These are phyloP conservation scores for Gymnoscopelus braueri DNA, from an alignment of 2,797 vertebrate genomes.

Conservation along the genomic window DNA sequence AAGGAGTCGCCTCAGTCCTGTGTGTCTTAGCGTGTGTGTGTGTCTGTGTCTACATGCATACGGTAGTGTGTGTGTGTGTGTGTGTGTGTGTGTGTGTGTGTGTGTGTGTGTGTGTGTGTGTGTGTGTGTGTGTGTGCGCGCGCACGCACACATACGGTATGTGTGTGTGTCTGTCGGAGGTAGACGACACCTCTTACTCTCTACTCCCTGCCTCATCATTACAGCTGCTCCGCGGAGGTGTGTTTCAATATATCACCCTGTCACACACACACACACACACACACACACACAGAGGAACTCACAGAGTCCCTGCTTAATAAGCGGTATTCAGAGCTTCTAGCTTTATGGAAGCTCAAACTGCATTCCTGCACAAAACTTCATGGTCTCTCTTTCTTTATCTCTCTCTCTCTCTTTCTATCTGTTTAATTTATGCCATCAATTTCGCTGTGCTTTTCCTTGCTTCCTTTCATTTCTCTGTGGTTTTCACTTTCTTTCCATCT, in stretches of 20 bases:
- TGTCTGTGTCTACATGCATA: neutral
- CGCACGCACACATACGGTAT: too few species aligned
- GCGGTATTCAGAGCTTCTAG: constrained; percentile 80
- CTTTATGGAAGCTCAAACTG: constrained; percentile 78
- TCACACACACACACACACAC: constrained; percentile 39
- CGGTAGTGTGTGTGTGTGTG: constrained; percentile 25
- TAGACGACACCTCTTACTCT: constrained; percentile 77
- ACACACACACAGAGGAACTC: neutral
- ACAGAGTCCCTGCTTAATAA: constrained; percentile 75
- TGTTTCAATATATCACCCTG: constrained; percentile 82
- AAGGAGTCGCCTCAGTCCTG: constrained; percentile 70
- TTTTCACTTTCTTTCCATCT: constrained; percentile 45
- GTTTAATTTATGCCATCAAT: too few species aligned
- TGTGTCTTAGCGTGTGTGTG: constrained; percentile 26
- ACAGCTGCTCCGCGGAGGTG: constrained; percentile 80
- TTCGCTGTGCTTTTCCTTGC: constrained; percentile 8
- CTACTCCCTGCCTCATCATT: constrained; percentile 80
- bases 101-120: constrained; percentile 45
- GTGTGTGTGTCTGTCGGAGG: constrained; percentile 20
- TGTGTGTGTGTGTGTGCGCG: neutral
- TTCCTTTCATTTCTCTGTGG: constrained; percentile 19
- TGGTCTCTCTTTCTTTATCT: constrained; percentile 3
- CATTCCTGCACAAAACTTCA: constrained; percentile 71
- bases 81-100: constrained; percentile 28
- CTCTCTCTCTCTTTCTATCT: constrained; percentile 18